Conservation (phyloP, 2,113 vertebrate genomes). For the Brachypodius melanocephalos region DNA sequence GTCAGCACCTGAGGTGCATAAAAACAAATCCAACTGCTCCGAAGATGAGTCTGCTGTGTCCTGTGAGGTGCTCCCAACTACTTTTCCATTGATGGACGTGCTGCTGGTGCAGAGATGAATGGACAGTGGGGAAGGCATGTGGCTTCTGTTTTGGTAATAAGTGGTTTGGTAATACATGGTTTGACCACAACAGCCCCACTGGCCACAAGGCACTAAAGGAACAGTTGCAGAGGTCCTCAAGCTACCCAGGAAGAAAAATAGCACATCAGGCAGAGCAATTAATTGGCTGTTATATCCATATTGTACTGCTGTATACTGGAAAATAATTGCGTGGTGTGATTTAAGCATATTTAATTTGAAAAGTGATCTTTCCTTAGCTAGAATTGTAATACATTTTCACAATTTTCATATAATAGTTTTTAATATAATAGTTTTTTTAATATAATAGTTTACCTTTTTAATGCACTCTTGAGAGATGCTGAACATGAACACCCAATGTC, state of each 20-base stretch:
- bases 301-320: background rate
- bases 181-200: background rate
- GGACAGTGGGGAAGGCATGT: background rate
- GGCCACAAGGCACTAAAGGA: background rate
- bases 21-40: background rate
- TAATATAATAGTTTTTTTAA: no score
- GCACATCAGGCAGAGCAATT: background rate
- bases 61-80: background rate
- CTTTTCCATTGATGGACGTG: background rate
- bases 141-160: background rate
- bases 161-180: background rate
- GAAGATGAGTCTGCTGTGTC: background rate
- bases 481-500: background rate
- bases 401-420: no score
- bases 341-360: background rate
- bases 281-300: background rate
- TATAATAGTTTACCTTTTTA: background rate
- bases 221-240: background rate
- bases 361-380: background rate
- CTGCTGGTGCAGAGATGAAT: background rate
- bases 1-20: background rate
- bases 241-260: background rate
- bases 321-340: background rate
- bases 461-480: background rate
- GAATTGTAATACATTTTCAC: background rate